Evolutionary conservation across 92 coral and sea anemone species (phyloP), one percentile per base, ranked within the genome.

Genomic region (Palythoa grandiflora): DNA sequence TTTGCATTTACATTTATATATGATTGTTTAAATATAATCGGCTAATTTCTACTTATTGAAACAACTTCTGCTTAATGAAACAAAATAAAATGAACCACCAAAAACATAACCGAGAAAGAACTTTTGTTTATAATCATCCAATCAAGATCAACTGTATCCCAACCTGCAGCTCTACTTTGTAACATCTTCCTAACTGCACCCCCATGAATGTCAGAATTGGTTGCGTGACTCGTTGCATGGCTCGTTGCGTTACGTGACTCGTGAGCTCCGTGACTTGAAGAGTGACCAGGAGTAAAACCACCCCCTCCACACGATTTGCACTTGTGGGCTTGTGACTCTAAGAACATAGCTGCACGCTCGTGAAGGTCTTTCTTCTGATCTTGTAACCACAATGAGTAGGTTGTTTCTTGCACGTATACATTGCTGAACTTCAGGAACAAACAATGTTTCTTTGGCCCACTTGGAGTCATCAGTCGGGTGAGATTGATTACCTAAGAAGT

Each of bases 301-400:
- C 99, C 98, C 3, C 99, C 99, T 1, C 99, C 99, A 84, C 99
- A 97, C 6, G 97, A 77, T 51, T 91, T 91, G 66, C 99, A 97
- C 73, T 91, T 97, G 81, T 97, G 99, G 35, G 98, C 98, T 87
- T 97, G 97, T 40, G 99, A 97, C 77, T 97, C 99, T 38, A 97
- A 92, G 83, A 93, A 93, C 97, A 94, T 97, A 40, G 99, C 99
- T 0, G 98, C 95, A 68, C 79, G 90, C 79, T 97, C 97, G 86
- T 95, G 99, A 8, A 97, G 89, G 35, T 89, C 90, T 77, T 91
- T 93, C 28, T 92, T 92, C 80, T 97, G 99, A 65, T 95, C 93
- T 85, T 97, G 94, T 11, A 97, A 90, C 99, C 99, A 97, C 73
- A 97, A 88, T 2, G 95, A 94, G 52, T 97, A 97, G 9, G 96